These are phyloP conservation scores for Xestia c-nigrum DNA, from an alignment of 2,888 invertebrate species.

Conservation along the genomic window DNA sequence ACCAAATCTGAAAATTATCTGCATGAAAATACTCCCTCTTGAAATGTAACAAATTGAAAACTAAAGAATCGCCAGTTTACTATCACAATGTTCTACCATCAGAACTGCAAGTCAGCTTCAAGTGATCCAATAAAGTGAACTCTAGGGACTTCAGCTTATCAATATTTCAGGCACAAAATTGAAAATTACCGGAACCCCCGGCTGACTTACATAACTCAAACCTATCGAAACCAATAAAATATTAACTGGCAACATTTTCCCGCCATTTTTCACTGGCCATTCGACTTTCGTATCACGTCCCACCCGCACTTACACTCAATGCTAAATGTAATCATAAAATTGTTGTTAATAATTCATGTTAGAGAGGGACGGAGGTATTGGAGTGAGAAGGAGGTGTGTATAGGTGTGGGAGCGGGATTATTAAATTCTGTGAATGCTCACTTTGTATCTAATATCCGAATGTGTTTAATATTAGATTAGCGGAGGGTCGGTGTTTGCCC, in stretches of 20 bases:
- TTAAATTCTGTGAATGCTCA: slow-evolving; percentile 90
- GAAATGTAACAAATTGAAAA: slow-evolving; percentile 14
- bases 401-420: slow-evolving; percentile 86
- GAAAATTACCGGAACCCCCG: slow-evolving; percentile 86
- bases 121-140: slow-evolving; percentile 71
- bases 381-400: slow-evolving; percentile 70
- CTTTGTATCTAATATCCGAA: slow-evolving; percentile 90
- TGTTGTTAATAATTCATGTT: slow-evolving; percentile 89
- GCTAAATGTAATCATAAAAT: slow-evolving; percentile 90
- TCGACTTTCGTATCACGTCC: slow-evolving; percentile 86
- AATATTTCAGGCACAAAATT: slow-evolving; percentile 89
- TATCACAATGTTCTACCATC: slow-evolving; percentile 16
- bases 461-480: slow-evolving; percentile 91
- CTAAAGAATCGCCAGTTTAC: slow-evolving; percentile 16
- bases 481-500: slow-evolving; percentile 78
- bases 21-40: background rate
- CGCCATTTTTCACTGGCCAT: slow-evolving; percentile 87
- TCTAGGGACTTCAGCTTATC: slow-evolving; percentile 78
- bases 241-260: slow-evolving; percentile 88
- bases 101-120: slow-evolving; percentile 61
- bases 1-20: background rate
- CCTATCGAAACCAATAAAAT: slow-evolving; percentile 89
- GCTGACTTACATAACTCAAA: slow-evolving; percentile 87
- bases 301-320: slow-evolving; percentile 85
- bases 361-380: slow-evolving; percentile 70